These are phyloP conservation scores for Phaethon lepturus DNA, from an alignment of 2,113 vertebrate species.

Conservation along the genomic window DNA sequence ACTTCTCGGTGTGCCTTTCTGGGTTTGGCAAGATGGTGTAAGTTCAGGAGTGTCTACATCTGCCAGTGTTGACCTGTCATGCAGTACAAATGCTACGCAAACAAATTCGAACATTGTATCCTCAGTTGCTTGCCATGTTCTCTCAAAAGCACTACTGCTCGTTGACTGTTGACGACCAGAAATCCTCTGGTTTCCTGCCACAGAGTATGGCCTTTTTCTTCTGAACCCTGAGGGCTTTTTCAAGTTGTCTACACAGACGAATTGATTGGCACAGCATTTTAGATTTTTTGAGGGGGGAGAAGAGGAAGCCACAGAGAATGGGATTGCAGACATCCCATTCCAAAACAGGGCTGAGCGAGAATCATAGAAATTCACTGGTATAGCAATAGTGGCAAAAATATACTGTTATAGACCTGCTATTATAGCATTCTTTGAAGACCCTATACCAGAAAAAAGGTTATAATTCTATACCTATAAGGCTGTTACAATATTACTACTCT, in stretches of 20 bases:
- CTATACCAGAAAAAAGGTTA: background rate
- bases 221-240: background rate
- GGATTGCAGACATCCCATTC: background rate
- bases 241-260: background rate
- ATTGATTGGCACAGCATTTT: background rate
- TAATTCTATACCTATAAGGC: background rate
- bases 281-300: fast-evolving
- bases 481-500: background rate
- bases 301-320: background rate
- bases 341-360: background rate
- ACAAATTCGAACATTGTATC: background rate
- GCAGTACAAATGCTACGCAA: background rate
- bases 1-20: background rate
- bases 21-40: background rate
- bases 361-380: background rate
- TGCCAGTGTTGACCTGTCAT: background rate
- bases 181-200: background rate
- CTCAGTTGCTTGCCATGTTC: background rate
- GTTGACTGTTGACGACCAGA: background rate
- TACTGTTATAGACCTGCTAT: background rate
- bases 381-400: background rate
- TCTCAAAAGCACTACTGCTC: background rate
- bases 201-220: background rate
- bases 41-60: background rate
- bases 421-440: background rate